Evolutionary conservation across 2,797 vertebrate genomes (phyloP), one percentile per base, ranked within the genome.

Genomic region (Alcedo atthis): DNA sequence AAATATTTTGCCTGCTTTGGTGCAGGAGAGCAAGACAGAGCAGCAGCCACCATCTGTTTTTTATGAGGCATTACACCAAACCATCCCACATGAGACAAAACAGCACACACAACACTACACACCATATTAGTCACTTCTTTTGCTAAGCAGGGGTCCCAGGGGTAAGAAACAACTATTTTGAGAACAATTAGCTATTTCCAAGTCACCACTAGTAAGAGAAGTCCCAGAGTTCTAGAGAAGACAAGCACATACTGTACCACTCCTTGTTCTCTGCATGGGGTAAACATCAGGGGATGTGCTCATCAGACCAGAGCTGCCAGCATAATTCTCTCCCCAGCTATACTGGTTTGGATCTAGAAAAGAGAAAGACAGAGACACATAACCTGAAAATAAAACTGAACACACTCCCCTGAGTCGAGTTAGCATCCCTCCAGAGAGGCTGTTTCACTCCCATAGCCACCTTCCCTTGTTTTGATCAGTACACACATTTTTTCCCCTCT

Each of bases 261-360:
- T 99, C 40, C 98, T 97, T 3, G 98, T 98, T 19, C 99, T 98
- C 89, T 99, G 99, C 96, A 99, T 97, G 2, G 99, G 99, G 95
- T 98, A 98, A 89, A 99, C 96, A 9, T 99, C 99, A 0, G 99
- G 99, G 18, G 99, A 99, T 0, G 98, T 98, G 91, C 99, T 99
- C 99, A 99, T 99, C 22, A 99, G 98, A 35, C 99, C 99, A 0
- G 99, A 99, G 93, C 99, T 99, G 54, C 99, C 98, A 2, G 99
- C 99, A 6, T 99, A 99, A 91, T 99, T 99, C 94, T 99, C 99
- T n/a, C 98, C 99, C 99, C 99, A 99, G 64, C 99, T 99, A 95
- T 99, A 99, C 97, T 99, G 98, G 96, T 99, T 99, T 30, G 99
- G 99, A 98, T 99, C 99, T 99, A 90, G 81, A 95, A 85, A 49